Evolutionary conservation across 2,888 invertebrate genomes (phyloP), one percentile per base, ranked within the genome.

Genomic region (Pterostichus niger): DNA sequence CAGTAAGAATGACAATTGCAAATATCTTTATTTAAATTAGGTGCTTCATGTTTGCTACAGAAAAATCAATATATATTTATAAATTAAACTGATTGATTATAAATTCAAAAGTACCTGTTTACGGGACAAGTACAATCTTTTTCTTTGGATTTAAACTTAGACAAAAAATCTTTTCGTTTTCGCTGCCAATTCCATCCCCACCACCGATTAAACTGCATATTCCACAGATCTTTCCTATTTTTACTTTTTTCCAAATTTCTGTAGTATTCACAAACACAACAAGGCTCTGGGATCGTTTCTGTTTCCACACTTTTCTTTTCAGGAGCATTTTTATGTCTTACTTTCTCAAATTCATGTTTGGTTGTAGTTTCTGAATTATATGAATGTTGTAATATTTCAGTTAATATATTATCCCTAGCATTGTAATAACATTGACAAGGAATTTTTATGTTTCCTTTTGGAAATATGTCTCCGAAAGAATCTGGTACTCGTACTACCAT

Each of bases 181-280:
- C 84, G 84, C 13, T 85, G 71, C 85, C 86, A 85, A 59, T 85
- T 85, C 85, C 85, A 86, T 13, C 86, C 85, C 86, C 85, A 85
- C 86, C 86, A 86, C n/a, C 85, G 82, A 31, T 84, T 84, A 78
- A 85, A 86, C 56, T 85, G 85, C 13, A 81, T 79, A 82, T 86
- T 85, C 86, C 85, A 85, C 35, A 85, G 84, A 35, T 84, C 83
- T 31, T 80, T 33, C 24, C 83, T 76, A 59, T 61, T 73, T 52
- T 33, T 17, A 52, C 24, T 31, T 11, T 24, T 17, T 71, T 71
- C 68, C 7, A 71, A 44, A 75, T 52, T 33, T 35, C 68, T 13
- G 15, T 44, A 71, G 40, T 71, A 71, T 71, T 71, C 68, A 15
- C 68, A 71, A 46, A 71, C 40, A 5, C 68, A 71, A 44, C 68